These are phyloP conservation scores for Pristionchus exspectatus DNA, from an alignment of 2,888 invertebrate genomes.

Conservation along the genomic window DNA sequence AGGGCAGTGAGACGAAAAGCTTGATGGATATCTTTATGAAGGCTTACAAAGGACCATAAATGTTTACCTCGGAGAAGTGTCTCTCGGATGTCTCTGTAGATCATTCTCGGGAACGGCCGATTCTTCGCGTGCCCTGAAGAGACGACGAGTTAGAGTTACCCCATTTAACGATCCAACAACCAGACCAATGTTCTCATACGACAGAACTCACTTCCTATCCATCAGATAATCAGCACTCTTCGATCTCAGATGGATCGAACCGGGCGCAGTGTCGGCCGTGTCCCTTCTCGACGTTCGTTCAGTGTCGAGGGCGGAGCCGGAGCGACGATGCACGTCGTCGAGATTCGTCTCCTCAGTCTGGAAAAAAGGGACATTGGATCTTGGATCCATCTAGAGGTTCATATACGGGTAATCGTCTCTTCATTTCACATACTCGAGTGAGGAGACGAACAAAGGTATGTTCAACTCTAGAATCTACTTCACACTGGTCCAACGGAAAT, in stretches of 20 bases:
- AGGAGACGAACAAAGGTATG: too few species aligned
- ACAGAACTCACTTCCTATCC: conserved; percentile 75
- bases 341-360: conserved; percentile 63
- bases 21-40: too few species aligned
- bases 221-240: conserved; percentile 78
- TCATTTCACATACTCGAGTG: too few species aligned
- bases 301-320: conserved; percentile 67
- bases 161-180: too few species aligned
- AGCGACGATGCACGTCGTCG: conserved; percentile 66
- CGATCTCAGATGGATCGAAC: conserved; percentile 73
- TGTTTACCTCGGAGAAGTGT: conserved; percentile 57
- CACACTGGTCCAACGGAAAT: too few species aligned
- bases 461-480: too few species aligned
- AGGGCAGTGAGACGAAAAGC: too few species aligned
- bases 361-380: conserved; percentile 29
- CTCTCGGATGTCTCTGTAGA: conserved; percentile 76
- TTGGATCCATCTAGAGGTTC: too few species aligned
- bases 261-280: conserved; percentile 61
- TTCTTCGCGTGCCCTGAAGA: conserved; percentile 75
- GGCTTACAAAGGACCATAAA: too few species aligned
- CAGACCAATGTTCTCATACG: too few species aligned
- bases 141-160: too few species aligned
- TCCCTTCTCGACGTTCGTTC: conserved; percentile 71
- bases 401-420: too few species aligned
- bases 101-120: conserved; percentile 78